Base-by-base conservation (phyloP, 1,140 invertebrate genomes). In the Andrena cerasifolii region DNA sequence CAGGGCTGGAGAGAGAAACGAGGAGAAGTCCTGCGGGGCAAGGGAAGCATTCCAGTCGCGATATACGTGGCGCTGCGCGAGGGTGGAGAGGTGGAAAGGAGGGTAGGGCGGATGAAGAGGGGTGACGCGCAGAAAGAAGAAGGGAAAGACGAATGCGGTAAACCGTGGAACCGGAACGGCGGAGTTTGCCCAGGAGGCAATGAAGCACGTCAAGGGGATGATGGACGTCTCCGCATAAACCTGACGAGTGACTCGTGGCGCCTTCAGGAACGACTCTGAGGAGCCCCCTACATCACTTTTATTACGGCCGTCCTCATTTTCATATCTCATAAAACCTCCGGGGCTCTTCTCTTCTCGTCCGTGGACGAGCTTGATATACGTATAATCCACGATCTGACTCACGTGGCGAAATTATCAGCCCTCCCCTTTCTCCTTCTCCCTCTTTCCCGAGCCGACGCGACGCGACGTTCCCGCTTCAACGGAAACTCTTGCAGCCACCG, bases 301-400 rank as follows among this genome's bases (percentile, higher is more conserved):
- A 95, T 95, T 95, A 95, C 94, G 93, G 93, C 94, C 94, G 94
- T 95, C 94, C 95, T 95, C 95, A 95, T 95, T 95, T 95, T 95
- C 95, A 95, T 95, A 95, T 95, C 95, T 95, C 95, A 95, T 95
- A 95, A 85, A 85, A 85, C 79, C 84, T 85, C 75, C 79, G 72
- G 83, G 84, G 84, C 91, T 81, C 65, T 59, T 62, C 65, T 70
- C 78, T 40, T 75, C 65, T 81, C 79, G 70, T 49, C 72, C 79
- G 75, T 47, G 83, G 83, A 85, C 83, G 84, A 78, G 84, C 82
- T 85, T 85, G 79, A 85, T 85, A 85, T 85, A 85, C 83, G 83
- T 85, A 82, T 85, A 85, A 85, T 85, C 84, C 83, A 73, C 83
- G 84, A 85, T 84, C 84, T 68, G 71, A 82, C 83, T 84, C 79